Conservation (phyloP, 2,888 invertebrate species). For the Lepidocyrtoides sp. region DNA sequence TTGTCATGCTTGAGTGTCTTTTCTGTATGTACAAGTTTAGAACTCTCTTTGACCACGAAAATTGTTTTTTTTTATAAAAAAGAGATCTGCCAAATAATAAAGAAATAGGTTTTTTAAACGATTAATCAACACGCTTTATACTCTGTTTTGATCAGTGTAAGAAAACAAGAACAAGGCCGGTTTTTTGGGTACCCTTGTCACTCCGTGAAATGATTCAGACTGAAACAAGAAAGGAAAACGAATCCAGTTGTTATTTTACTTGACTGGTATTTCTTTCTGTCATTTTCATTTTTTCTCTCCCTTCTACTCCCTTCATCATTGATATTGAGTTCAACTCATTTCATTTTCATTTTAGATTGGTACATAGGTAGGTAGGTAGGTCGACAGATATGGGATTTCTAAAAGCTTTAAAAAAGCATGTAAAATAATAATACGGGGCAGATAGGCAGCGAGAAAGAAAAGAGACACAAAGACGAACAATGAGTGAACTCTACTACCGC, state of each 20-base stretch:
- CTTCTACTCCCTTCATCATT: slow-evolving; percentile 22
- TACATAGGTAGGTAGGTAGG: neutral
- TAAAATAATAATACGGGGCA: neutral
- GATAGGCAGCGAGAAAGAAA: neutral
- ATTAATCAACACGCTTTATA: neutral
- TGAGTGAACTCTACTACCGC: slow-evolving; percentile 18
- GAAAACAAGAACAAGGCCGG: neutral
- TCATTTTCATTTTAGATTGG: neutral
- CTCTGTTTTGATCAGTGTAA: neutral
- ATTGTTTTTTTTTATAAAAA: neutral
- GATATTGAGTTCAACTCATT: neutral
- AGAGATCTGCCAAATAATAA: neutral
- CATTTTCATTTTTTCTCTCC: neutral
- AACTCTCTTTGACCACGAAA: neutral
- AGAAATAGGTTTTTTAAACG: neutral
- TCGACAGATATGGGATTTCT: neutral
- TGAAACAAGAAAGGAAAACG: slow-evolving; percentile 38
- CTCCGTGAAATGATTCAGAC: slow-evolving; percentile 45
- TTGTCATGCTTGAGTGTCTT: neutral
- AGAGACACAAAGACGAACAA: neutral
- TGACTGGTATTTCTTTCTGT: slow-evolving; percentile 22
- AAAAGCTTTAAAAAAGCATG: neutral
- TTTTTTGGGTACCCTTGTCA: slow-evolving; percentile 45
- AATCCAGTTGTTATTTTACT: slow-evolving; percentile 25
- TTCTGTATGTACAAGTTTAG: neutral